Evolutionary conservation across 2,888 invertebrate genomes (phyloP).

Genomic region (Vesta saturnalis): DNA sequence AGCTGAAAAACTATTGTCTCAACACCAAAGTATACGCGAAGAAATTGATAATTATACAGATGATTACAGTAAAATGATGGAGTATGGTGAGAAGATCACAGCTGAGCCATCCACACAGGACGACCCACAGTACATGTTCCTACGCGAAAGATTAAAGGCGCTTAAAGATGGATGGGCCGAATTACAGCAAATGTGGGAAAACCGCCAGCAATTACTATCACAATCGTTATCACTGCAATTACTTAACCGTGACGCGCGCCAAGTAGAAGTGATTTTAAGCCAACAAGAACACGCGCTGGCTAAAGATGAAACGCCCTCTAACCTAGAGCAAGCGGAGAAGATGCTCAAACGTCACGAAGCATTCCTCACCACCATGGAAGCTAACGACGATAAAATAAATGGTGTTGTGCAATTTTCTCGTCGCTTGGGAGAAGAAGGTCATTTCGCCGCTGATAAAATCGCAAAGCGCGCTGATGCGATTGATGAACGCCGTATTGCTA

Average conservation of each 20-base stretch:
- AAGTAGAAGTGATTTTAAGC: conserved; percentile 96
- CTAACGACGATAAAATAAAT: conserved; percentile 99
- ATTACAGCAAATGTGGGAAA: conserved; percentile 99
- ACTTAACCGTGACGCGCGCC: conserved; percentile 95
- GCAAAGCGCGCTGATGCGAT: conserved; percentile 96
- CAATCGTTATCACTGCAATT: conserved; percentile 96
- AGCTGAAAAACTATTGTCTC: conserved; percentile 95
- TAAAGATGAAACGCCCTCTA: conserved; percentile 94
- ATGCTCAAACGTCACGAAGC: conserved; percentile 97
- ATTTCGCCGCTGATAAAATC: conserved; percentile 96
- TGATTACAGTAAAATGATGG: conserved; percentile 99
- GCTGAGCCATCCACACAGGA: conserved; percentile 87
- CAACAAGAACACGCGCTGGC: conserved; percentile 98
- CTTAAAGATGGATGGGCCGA: conserved; percentile 99
- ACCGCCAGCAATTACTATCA: conserved; percentile 91
- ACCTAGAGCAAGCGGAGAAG: conserved; percentile 97
- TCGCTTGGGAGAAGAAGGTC: conserved; percentile 81
- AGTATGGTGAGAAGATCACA: conserved; percentile 96
- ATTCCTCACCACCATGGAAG: conserved; percentile 99
- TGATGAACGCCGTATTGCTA: conserved; percentile 87
- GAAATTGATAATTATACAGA: conserved; percentile 99
- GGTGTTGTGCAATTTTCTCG: conserved; percentile 95
- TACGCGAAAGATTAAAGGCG: conserved; percentile 96
- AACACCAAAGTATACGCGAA: conserved; percentile 98
- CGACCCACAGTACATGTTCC: conserved; percentile 99